Evolutionary conservation across 2,888 invertebrate genomes (phyloP).

Genomic region (Xanthorhoe designata): DNA sequence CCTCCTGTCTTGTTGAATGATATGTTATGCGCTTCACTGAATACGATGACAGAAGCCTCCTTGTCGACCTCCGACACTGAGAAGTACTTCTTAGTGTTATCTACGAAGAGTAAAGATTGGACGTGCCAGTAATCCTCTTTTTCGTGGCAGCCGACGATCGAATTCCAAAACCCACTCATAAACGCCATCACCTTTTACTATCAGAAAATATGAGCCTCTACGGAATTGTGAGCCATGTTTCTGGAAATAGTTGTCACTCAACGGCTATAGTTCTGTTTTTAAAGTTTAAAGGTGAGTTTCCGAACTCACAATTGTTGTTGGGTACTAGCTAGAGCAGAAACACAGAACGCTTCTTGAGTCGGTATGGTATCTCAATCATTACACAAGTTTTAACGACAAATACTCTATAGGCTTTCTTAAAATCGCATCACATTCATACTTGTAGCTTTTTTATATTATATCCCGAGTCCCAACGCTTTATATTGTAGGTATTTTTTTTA

Average conservation of each 20-base stretch:
- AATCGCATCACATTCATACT: too few relatives aligned
- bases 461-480: too few relatives aligned
- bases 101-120: conserved; percentile 79
- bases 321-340: too few relatives aligned
- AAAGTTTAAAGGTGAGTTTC: neutral
- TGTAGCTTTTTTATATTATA: too few relatives aligned
- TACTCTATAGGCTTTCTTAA: too few relatives aligned
- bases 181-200: conserved; percentile 78
- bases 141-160: conserved; percentile 75
- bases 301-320: too few relatives aligned
- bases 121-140: conserved; percentile 75
- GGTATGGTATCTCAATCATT: too few relatives aligned
- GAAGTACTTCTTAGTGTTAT: conserved; percentile 86
- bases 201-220: conserved; percentile 46
- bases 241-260: conserved; percentile 4
- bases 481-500: too few relatives aligned
- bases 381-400: too few relatives aligned
- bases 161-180: conserved; percentile 80
- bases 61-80: conserved; percentile 88
- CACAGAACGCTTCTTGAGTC: too few relatives aligned
- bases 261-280: neutral
- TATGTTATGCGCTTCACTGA: conserved; percentile 81
- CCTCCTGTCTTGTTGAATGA: conserved; percentile 78
- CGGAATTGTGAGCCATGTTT: conserved; percentile 14
- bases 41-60: conserved; percentile 86